These are phyloP conservation scores for Anorthoa munda DNA, from an alignment of 2,888 invertebrate genomes.

Conservation along the genomic window DNA sequence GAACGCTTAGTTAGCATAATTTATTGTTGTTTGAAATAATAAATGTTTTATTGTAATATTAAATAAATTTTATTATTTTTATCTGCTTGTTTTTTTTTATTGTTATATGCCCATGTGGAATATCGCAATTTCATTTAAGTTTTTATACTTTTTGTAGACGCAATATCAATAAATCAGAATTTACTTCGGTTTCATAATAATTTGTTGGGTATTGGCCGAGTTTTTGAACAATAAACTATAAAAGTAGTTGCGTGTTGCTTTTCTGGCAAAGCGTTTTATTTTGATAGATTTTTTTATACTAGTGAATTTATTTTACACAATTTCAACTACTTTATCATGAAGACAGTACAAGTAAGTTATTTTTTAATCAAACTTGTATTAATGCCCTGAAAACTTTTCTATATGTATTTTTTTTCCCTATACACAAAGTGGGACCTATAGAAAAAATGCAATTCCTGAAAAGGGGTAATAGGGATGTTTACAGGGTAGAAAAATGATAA, in stretches of 20 bases:
- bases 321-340: constrained; percentile 18
- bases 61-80: constrained; percentile 47
- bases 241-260: background rate
- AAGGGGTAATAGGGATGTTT: no score
- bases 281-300: background rate
- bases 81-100: constrained; percentile 30
- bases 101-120: background rate
- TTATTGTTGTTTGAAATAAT: constrained; percentile 42
- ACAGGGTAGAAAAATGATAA: no score
- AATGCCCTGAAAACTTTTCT: no score
- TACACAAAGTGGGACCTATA: no score
- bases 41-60: constrained; percentile 29
- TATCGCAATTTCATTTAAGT: background rate
- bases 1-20: constrained; percentile 19
- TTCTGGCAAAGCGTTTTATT: background rate
- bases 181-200: constrained; percentile 9
- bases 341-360: constrained; percentile 18
- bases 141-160: background rate
- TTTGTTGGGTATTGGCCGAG: background rate
- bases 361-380: background rate
- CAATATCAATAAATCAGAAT: constrained; percentile 21
- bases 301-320: background rate
- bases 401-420: no score
- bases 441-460: no score
- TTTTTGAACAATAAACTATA: constrained; percentile 13